Conservation (phyloP, 2,113 vertebrate species). For the Myiagra hebetior region DNA sequence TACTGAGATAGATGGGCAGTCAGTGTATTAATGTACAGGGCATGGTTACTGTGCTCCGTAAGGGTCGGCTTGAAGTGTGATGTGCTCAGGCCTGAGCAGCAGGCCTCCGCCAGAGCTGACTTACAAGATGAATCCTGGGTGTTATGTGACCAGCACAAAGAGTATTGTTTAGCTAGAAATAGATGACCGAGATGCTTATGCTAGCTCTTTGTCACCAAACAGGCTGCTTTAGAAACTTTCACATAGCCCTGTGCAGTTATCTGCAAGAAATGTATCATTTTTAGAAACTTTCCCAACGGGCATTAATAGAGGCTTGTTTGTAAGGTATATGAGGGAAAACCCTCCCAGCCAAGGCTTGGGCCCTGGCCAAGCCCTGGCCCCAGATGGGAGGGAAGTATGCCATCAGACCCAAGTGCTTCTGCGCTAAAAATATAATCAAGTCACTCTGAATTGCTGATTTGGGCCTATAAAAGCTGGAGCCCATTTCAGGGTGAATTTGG, state of each 20-base stretch:
- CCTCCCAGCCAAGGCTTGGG: not conserved
- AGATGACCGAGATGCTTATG: not conserved
- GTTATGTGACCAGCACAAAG: not conserved
- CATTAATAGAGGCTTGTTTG: not conserved
- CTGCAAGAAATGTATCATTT: not conserved
- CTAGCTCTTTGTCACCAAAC: not conserved
- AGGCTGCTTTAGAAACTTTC: not conserved
- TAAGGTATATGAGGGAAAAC: not conserved
- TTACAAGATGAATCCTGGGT: not conserved
- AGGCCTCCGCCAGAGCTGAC: not conserved
- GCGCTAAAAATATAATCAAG: not conserved
- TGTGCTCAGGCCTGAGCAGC: not conserved
- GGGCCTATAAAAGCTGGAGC: not conserved
- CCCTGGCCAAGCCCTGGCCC: not conserved
- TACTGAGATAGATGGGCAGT: fast-evolving
- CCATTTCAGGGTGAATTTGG: not conserved
- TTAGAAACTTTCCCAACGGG: not conserved
- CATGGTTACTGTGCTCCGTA: not conserved
- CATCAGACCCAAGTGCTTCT: not conserved
- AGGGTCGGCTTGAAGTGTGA: not conserved
- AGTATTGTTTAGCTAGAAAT: not conserved
- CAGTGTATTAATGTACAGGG: not conserved
- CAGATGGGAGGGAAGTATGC: no score
- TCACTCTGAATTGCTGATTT: not conserved
- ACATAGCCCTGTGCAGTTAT: not conserved